phyloP scores from a whole-genome alignment of 2,113 vertebrate species.

The Chaetodon auriga region DNA sequence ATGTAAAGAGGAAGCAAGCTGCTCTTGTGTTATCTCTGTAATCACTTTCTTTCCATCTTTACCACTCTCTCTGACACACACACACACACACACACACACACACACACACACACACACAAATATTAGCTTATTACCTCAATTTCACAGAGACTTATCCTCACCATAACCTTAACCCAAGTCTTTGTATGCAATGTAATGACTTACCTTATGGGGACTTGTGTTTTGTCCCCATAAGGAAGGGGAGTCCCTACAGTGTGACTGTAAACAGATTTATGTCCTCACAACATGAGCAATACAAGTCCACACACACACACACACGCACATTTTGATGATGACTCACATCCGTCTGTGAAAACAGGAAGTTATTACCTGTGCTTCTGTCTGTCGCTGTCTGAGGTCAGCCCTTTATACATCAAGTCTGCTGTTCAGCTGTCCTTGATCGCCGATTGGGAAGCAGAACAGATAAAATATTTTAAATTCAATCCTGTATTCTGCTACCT shows the following conservation, averaged over 20 bases:
- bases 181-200: too few species aligned
- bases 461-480: conserved; percentile 1
- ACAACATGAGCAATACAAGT: too few species aligned
- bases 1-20: conserved; percentile 21
- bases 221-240: too few species aligned
- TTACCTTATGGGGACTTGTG: too few species aligned
- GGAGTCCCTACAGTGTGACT: too few species aligned
- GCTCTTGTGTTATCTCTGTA: not conserved
- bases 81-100: conserved; percentile 18
- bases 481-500: not conserved
- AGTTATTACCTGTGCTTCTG: conserved; percentile 50
- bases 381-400: conserved; percentile 48
- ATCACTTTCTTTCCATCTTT: conserved; percentile 6
- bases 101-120: conserved; percentile 23
- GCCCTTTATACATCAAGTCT: conserved; percentile 4
- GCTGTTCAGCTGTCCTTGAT: conserved; percentile 12
- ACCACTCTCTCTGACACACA: conserved; percentile 11
- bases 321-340: conserved; percentile 56
- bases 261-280: too few species aligned
- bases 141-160: too few species aligned
- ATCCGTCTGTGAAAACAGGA: conserved; percentile 60
- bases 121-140: not conserved
- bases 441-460: not conserved
- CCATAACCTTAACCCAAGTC: too few species aligned
- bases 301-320: conserved; percentile 13